Conservation (phyloP, 1,140 invertebrate species). For the Drosophila baimaii region DNA sequence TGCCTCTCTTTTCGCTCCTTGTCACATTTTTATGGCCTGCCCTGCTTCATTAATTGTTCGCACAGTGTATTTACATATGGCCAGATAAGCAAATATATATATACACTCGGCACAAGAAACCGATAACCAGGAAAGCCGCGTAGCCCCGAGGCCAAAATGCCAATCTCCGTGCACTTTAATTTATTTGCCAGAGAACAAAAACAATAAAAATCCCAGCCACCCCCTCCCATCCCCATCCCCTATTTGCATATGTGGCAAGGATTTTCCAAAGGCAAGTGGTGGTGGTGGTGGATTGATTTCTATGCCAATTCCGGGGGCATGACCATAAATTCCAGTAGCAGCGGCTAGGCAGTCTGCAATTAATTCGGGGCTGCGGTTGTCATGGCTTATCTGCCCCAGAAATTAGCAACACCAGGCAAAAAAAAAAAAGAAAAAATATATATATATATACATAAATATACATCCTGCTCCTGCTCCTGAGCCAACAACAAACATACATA, state of each 20-base stretch:
- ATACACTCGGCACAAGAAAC: not conserved
- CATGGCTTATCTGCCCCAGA: conserved; percentile 53
- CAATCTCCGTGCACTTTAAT: conserved; percentile 60
- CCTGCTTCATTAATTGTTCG: conserved; percentile 35
- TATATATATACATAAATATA: conserved; percentile 1
- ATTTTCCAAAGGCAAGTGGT: too few species aligned
- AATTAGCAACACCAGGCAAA: conserved; percentile 42
- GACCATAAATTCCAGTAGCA: conserved; percentile 77
- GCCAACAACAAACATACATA: not conserved
- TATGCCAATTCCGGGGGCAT: conserved; percentile 12
- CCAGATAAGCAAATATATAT: conserved; percentile 33
- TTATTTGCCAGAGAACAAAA: conserved; percentile 46
- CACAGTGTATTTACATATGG: conserved; percentile 47
- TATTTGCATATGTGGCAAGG: conserved; percentile 47
- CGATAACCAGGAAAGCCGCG: conserved; percentile 5
- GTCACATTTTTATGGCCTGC: conserved; percentile 25
- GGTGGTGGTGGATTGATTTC: conserved; percentile 31
- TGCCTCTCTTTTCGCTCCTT: conserved; percentile 6
- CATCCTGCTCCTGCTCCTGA: not conserved
- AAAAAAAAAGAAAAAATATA: too few species aligned
- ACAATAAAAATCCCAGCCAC: conserved; percentile 41
- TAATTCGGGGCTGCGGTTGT: conserved; percentile 64
- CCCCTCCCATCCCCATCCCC: conserved; percentile 1
- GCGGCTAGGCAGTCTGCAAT: conserved; percentile 50
- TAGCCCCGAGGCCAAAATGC: conserved; percentile 8